Conservation (phyloP, 2,113 vertebrate genomes). For the Plectropomus leopardus region DNA sequence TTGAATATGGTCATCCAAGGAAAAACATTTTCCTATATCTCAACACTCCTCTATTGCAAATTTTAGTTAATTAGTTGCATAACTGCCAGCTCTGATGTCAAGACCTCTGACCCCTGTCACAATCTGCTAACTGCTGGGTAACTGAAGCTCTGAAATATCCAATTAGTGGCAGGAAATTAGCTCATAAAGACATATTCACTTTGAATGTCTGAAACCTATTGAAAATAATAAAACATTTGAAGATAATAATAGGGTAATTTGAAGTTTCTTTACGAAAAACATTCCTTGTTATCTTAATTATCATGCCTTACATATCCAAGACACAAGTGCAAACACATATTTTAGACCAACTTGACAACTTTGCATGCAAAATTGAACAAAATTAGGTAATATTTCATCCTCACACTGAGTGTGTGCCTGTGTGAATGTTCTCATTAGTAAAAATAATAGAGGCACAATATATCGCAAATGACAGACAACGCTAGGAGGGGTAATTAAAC, state of each 20-base stretch:
- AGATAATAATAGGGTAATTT: slow-evolving; percentile 21
- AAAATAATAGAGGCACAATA: slow-evolving; percentile 63
- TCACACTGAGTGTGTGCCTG: background rate
- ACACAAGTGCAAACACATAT: slow-evolving; percentile 1
- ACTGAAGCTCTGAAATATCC: slow-evolving; percentile 17
- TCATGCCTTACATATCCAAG: background rate
- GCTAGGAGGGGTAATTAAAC: slow-evolving; percentile 63
- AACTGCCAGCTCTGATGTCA: slow-evolving; percentile 3
- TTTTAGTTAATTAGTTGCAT: slow-evolving; percentile 5
- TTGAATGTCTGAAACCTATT: background rate
- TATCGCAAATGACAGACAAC: slow-evolving; percentile 59
- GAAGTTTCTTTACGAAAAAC: background rate
- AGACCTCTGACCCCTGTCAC: slow-evolving; percentile 34
- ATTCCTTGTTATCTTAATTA: slow-evolving; percentile 23
- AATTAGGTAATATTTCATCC: slow-evolving; percentile 18
- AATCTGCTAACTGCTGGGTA: slow-evolving; percentile 31
- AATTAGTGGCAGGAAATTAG: slow-evolving; percentile 36
- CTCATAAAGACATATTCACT: slow-evolving; percentile 17
- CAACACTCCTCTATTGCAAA: background rate
- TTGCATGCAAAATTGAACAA: slow-evolving; percentile 11
- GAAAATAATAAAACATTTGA: background rate
- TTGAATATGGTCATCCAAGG: background rate
- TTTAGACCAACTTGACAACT: slow-evolving; percentile 18
- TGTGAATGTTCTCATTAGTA: slow-evolving; percentile 58
- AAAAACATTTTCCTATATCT: background rate